A percentile compares a stretch with the other conserved stretches of the same genome.
Evolutionary conservation across 2,888 invertebrate genomes (phyloP).

Genomic region (Folsomia candida): DNA sequence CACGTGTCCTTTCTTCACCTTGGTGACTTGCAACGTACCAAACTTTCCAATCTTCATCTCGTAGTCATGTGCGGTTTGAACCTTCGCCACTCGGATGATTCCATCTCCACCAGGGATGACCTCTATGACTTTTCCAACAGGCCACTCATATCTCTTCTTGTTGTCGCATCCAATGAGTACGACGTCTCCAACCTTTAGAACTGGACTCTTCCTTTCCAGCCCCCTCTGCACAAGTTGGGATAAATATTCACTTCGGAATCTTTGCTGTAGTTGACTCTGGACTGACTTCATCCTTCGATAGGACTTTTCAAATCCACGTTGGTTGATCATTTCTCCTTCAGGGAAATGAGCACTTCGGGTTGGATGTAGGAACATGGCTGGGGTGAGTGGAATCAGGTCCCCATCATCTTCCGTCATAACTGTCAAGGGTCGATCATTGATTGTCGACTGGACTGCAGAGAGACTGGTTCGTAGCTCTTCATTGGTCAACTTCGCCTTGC

Average conservation of each 20-base stretch:
- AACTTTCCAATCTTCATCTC: too few relatives aligned
- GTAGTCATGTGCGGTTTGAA: too few relatives aligned
- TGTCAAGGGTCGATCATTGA: slow-evolving; percentile 53
- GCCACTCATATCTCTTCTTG: too few relatives aligned
- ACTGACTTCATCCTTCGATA: not conserved
- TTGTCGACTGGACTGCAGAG: slow-evolving; percentile 52
- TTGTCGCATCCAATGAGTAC: slow-evolving; percentile 4
- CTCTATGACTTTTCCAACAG: too few relatives aligned
- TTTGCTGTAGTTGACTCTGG: not conserved
- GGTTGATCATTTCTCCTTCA: not conserved
- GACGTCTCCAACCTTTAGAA: slow-evolving; percentile 6
- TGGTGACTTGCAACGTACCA: too few relatives aligned
- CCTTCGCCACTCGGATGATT: too few relatives aligned
- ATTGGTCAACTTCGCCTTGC: not conserved
- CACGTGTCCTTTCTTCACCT: too few relatives aligned
- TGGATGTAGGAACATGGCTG: slow-evolving; percentile 22
- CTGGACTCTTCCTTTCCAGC: not conserved
- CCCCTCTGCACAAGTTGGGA: not conserved
- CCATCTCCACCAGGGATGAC: too few relatives aligned
- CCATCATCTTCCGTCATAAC: slow-evolving; percentile 48
- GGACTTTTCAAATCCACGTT: not conserved
- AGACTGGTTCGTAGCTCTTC: slow-evolving; percentile 50
- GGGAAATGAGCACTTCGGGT: too few relatives aligned
- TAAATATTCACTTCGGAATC: slow-evolving; percentile 6
- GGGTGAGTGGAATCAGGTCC: slow-evolving; percentile 35